Conservation (phyloP, 2,113 vertebrate species). For the Zapornia atra region DNA sequence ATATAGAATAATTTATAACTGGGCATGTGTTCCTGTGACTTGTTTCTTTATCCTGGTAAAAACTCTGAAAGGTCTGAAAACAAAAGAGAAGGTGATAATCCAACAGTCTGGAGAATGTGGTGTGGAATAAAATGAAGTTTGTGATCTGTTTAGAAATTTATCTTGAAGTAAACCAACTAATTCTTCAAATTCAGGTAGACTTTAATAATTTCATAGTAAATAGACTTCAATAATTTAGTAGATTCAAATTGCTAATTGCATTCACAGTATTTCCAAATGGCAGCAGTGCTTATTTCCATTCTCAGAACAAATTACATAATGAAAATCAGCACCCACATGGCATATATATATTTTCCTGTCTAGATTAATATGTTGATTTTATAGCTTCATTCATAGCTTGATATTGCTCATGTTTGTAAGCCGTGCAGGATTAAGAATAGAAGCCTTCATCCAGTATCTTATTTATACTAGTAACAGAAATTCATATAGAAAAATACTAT, state of each 20-base stretch:
- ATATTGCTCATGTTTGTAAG: not conserved
- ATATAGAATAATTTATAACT: slow-evolving; percentile 34
- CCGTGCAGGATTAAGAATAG: not conserved
- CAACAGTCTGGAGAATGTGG: not conserved
- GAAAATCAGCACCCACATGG: not conserved
- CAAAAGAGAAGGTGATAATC: slow-evolving; percentile 10
- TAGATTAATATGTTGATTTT: not conserved
- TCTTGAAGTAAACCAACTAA: not conserved
- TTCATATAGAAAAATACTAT: not conserved
- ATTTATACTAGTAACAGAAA: not conserved
- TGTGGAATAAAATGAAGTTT: slow-evolving; percentile 44
- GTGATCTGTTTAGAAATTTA: slow-evolving; percentile 2
- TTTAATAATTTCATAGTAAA: slow-evolving; percentile 27
- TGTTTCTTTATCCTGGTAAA: slow-evolving; percentile 34
- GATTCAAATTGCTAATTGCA: slow-evolving; percentile 11
- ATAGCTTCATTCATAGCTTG: not conserved
- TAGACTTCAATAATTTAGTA: slow-evolving; percentile 35
- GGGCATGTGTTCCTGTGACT: slow-evolving; percentile 60
- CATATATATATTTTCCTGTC: not conserved
- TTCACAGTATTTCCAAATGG: slow-evolving; percentile 26
- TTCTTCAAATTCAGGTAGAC: slow-evolving; percentile 4
- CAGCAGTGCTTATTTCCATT: not conserved
- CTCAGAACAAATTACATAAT: not conserved
- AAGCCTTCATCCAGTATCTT: not conserved
- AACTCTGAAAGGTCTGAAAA: not conserved